Evolutionary conservation across 1,140 invertebrate species (phyloP), one percentile per base, ranked within the genome.

Genomic region (Stenopsyche tienmushanensis): DNA sequence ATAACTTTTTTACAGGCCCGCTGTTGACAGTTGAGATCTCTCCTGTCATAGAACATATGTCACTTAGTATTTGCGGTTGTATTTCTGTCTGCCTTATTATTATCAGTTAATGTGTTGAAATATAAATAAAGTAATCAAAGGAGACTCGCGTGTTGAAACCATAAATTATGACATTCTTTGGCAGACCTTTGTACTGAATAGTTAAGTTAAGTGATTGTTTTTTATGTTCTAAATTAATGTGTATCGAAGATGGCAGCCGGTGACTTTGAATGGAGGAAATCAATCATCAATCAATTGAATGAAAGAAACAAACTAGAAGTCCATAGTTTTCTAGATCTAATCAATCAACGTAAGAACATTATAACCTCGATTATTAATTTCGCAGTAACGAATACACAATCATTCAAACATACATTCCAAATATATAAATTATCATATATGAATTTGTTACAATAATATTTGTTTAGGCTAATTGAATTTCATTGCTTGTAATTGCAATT

Each of bases 241-340:
- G 42, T 21, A 47, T 47, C 25, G 21, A 66, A 26, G n/a, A 69
- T 69, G 67, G 67, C 67, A 29, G 52, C 39, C 20, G 80, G 80
- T 73, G 73, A 76, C 71, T 74, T 74, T 59, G 76, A 76, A 47
- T 81, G 79, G 79, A 81, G 77, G 73, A 78, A 72, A 52, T 76
- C 72, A 62, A 78, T 81, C 70, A 72, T 80, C 65, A 75, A 70
- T 71, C 75, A 80, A 72, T 64, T 81, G 64, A 76, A 78, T 23
- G 66, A 72, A 49, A 72, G 78, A 69, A 80, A 81, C 72, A 80
- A 77, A 69, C 74, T 73, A 49, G 78, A 81, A 75, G 80, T 77
- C 3, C 66, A 68, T 39, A 74, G 78, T 54, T 81, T 80, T 73
- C 76, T 79, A 66, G 79, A 81, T 72, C 76, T 80, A 24, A 77